Evolutionary conservation across 1,140 invertebrate species (phyloP), one percentile per base, ranked within the genome.

Genomic region (Vanessa atalanta): DNA sequence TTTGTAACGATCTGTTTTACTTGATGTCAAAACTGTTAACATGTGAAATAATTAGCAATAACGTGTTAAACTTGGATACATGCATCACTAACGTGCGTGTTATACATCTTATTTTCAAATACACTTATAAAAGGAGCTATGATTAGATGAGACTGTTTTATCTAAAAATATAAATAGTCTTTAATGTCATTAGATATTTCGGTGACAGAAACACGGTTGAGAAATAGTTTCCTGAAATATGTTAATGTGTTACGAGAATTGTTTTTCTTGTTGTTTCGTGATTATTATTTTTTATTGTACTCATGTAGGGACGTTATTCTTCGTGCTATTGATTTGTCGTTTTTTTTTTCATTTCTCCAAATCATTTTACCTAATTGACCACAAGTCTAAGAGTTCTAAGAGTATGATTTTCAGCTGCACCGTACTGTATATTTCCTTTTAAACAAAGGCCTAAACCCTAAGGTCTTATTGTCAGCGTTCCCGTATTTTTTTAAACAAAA

Each of bases 171-270:
- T 26, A 60, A 47, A 47, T 16, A 9, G 0, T 47, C 11, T 12
- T 20, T 66, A 47, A 47, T 47, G 63, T 66, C 47, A 53, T 65
- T 23, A 48, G n/a, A 50, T 48, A 50, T 66, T 66, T 53, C 65
- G 20, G 63, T 72, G 70, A 72, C 63, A 66, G 63, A n/a, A 63
- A 72, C 70, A 47, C 47, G n/a, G 70, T 20, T 72, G 48, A 71
- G 20, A 47, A 65, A 72, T 72, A 47, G 70, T 72, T 72, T 72
- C 70, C 63, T 55, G 37, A 72, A 65, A 72, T 55, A 72, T 65
- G 70, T 57, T 72, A 66, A 72, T 66, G 70, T 50, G 15, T 60
- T 71, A 69, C 14, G 50, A 20, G 31, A 68, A 68, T 47, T 51
- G 12, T 55, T 50, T 68, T 68, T 20, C 23, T 55, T 43, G 1